These are phyloP conservation scores for Diaperis boleti DNA, from an alignment of 2,888 invertebrate genomes.

Conservation along the genomic window DNA sequence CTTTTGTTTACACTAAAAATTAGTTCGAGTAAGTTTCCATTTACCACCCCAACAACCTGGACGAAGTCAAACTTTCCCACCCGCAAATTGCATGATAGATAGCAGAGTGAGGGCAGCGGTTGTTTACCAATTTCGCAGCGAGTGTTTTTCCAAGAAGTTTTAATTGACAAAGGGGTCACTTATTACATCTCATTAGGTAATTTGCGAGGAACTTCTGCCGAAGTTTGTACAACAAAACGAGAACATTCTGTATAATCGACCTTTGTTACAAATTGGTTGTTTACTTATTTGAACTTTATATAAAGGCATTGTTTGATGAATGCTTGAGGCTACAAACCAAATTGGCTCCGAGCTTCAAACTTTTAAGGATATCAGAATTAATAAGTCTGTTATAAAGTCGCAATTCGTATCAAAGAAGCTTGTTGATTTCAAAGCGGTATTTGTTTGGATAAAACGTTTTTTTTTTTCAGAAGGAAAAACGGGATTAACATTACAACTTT, in stretches of 20 bases:
- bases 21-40: not conserved
- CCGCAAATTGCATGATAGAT: not conserved
- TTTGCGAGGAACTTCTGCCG: slow-evolving; percentile 29
- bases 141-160: slow-evolving; percentile 33
- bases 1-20: too few species aligned
- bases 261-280: slow-evolving; percentile 46
- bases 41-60: too few species aligned
- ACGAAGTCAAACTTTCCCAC: too few species aligned
- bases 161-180: slow-evolving; percentile 39
- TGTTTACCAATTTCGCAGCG: slow-evolving; percentile 25
- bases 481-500: too few species aligned
- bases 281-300: slow-evolving; percentile 46
- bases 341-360: slow-evolving; percentile 37
- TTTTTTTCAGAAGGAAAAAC: not conserved
- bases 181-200: slow-evolving; percentile 42
- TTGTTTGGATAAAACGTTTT: slow-evolving; percentile 10
- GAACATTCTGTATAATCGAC: slow-evolving; percentile 35
- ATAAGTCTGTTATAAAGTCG: slow-evolving; percentile 30
- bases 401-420: slow-evolving; percentile 12
- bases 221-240: slow-evolving; percentile 38
- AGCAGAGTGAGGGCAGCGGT: not conserved
- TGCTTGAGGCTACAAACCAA: slow-evolving; percentile 35
- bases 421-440: slow-evolving; percentile 19
- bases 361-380: slow-evolving; percentile 39
- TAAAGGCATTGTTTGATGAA: slow-evolving; percentile 47